Conservation (phyloP, 2,113 vertebrate genomes). For the Lathamus discolor region DNA sequence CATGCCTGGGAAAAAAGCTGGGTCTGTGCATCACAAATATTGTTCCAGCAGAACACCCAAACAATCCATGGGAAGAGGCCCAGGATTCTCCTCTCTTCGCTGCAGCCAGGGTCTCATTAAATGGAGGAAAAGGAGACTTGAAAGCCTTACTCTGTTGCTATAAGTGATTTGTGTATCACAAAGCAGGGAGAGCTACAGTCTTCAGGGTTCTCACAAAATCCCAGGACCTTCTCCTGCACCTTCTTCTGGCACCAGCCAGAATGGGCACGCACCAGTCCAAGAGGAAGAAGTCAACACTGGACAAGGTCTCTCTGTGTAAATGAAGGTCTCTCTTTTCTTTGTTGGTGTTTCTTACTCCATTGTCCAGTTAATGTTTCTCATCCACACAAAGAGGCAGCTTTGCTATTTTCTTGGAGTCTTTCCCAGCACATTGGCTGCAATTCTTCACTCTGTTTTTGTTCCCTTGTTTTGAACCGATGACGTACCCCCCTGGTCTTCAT, state of each 20-base stretch:
- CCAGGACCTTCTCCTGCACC: background rate
- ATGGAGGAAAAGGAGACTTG: background rate
- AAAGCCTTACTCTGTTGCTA: background rate
- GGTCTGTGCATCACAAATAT: background rate
- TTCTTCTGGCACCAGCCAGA: background rate
- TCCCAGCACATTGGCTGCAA: background rate
- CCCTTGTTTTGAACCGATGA: background rate
- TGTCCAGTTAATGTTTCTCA: background rate
- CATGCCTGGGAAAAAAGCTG: background rate
- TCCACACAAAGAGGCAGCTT: background rate
- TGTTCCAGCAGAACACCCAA: background rate
- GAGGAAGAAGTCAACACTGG: background rate
- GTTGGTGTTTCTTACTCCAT: background rate
- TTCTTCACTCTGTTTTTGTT: constrained; percentile 9
- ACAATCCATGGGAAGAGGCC: background rate
- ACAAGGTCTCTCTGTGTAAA: background rate
- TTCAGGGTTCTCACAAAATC: background rate
- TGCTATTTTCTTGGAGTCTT: background rate
- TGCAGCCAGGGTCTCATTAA: background rate
- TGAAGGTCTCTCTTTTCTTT: background rate
- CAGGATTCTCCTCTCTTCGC: background rate
- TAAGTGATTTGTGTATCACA: background rate
- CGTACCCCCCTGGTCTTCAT: background rate
- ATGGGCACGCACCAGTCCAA: accelerated
- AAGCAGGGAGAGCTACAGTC: background rate